A percentile compares a stretch with the other conserved stretches of the same genome.
phyloP scores from a whole-genome alignment of 1,140 invertebrate genomes.

The Teleogryllus occipitalis region DNA sequence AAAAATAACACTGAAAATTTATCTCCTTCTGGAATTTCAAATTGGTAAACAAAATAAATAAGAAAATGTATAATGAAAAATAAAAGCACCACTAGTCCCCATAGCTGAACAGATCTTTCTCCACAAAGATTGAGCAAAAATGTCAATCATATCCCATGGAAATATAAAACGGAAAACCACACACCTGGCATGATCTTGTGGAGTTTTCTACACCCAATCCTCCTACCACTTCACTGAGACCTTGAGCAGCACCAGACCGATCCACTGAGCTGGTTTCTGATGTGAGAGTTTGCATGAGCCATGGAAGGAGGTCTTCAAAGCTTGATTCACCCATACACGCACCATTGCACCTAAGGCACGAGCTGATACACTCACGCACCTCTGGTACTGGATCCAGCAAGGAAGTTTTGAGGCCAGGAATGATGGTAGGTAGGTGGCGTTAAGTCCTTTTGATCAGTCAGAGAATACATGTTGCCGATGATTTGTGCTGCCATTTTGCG shows the following conservation, averaged over 20 bases:
- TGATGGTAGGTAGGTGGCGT: conserved; percentile 93
- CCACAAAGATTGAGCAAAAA: too few relatives aligned
- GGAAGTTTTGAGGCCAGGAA: conserved; percentile 93
- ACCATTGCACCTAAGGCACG: conserved; percentile 96
- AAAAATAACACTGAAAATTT: too few relatives aligned
- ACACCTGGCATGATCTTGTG: conserved; percentile 87
- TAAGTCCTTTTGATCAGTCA: conserved; percentile 98
- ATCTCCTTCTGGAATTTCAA: too few relatives aligned
- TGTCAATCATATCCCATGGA: too few relatives aligned
- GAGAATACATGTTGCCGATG: conserved; percentile 98
- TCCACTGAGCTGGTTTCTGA: conserved; percentile 93
- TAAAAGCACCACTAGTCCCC: too few relatives aligned
- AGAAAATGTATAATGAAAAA: too few relatives aligned
- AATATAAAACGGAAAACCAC: not conserved
- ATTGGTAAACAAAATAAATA: too few relatives aligned
- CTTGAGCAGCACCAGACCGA: conserved; percentile 95
- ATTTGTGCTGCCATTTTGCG: conserved; percentile 98
- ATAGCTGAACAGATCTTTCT: too few relatives aligned
- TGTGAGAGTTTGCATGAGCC: conserved; percentile 97
- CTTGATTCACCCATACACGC: conserved; percentile 87
- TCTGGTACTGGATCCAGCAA: conserved; percentile 96
- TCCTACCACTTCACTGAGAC: conserved; percentile 87
- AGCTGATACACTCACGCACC: conserved; percentile 84
- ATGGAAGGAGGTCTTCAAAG: conserved; percentile 91
- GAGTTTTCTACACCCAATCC: conserved; percentile 92